Conservation (phyloP, 2,888 invertebrate species). For the Drosophila meridiana region DNA sequence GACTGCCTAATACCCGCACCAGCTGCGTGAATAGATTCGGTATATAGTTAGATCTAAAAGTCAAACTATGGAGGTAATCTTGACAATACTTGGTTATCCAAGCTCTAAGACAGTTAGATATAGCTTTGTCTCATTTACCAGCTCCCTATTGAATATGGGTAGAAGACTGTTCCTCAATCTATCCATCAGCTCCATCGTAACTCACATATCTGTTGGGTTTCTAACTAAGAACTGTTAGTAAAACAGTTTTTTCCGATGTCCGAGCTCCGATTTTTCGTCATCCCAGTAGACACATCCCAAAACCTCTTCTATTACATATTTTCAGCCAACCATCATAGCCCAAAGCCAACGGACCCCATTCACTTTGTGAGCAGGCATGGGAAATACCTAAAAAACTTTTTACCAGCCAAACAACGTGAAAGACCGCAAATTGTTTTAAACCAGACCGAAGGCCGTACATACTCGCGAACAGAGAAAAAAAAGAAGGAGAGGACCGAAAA, state of each 20-base stretch:
- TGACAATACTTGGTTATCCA: no score
- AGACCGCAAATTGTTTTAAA: constrained; percentile 73
- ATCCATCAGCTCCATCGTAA: not conserved
- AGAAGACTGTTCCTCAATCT: not conserved
- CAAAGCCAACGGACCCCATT: not conserved
- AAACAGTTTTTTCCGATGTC: not conserved
- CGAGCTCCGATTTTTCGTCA: no score
- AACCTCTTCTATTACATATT: not conserved
- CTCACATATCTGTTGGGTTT: not conserved
- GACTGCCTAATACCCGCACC: not conserved
- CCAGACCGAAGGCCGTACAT: constrained; percentile 34
- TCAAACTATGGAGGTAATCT: no score
- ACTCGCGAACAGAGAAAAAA: constrained; percentile 37
- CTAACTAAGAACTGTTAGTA: not conserved
- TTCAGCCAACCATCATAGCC: not conserved
- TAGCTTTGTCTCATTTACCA: no score
- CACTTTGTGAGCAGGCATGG: not conserved
- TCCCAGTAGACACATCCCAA: not conserved
- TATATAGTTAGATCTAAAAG: no score
- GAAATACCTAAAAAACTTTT: constrained; percentile 38
- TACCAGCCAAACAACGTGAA: constrained; percentile 27
- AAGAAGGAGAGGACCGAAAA: not conserved
- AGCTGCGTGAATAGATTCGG: no score
- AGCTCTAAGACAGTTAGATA: no score
- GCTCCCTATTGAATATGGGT: no score